Evolutionary conservation across 2,797 vertebrate genomes (phyloP).

Genomic region (Malurus leucopterus): DNA sequence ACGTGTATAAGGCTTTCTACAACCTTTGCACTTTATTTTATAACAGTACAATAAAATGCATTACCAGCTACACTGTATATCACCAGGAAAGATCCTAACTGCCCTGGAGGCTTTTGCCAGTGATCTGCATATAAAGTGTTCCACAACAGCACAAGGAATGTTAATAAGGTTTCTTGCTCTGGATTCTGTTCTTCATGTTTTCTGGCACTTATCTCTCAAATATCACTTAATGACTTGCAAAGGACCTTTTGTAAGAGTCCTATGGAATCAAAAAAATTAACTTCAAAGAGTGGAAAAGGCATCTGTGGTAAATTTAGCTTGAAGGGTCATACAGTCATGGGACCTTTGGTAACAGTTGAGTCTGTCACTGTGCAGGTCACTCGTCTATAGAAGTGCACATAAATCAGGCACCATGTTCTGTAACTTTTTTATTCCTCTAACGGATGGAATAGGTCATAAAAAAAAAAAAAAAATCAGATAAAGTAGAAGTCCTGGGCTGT

Average conservation of each 20-base stretch:
- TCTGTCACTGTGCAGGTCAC: not conserved
- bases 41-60: not conserved
- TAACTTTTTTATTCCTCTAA: not conserved
- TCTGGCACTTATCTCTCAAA: not conserved
- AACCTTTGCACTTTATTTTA: not conserved
- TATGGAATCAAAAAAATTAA: not conserved
- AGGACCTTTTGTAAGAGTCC: not conserved
- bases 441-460: not conserved
- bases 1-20: not conserved
- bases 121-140: conserved; percentile 21
- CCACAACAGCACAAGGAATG: conserved; percentile 18
- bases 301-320: conserved; percentile 3
- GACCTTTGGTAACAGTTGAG: not conserved
- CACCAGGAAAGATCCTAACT: not conserved
- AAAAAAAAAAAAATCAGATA: not conserved
- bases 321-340: not conserved
- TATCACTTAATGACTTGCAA: not conserved
- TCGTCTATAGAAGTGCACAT: not conserved
- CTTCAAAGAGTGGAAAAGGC: not conserved
- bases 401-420: not conserved
- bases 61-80: not conserved
- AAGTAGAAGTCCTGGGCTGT: not conserved
- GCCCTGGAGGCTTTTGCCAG: not conserved
- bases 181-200: not conserved
- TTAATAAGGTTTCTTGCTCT: conserved; percentile 2